These are phyloP conservation scores for Crax fasciolata DNA, from an alignment of 2,797 vertebrate species.

Conservation along the genomic window DNA sequence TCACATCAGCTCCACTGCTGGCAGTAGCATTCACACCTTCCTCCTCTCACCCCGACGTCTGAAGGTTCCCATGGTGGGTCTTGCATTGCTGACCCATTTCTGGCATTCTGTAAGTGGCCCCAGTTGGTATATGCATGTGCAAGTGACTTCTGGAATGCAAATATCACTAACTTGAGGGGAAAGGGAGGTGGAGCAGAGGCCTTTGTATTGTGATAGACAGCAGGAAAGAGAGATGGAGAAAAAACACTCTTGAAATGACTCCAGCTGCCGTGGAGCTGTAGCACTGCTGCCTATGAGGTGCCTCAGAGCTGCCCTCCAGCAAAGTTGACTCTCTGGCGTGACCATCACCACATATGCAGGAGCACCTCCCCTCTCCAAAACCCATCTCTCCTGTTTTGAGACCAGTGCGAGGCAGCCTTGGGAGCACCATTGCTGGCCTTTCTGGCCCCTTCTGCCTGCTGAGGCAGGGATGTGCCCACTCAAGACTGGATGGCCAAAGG, in stretches of 20 bases:
- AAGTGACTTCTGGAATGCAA: background rate
- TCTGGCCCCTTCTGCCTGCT: too few relatives aligned
- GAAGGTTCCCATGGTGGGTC: background rate
- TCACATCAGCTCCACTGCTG: background rate
- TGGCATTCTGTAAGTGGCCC: background rate
- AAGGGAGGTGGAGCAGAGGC: background rate
- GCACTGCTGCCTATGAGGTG: rapidly evolving
- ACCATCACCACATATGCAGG: too few relatives aligned
- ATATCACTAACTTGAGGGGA: rapidly evolving
- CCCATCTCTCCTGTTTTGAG: background rate
- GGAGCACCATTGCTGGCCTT: too few relatives aligned
- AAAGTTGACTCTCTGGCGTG: background rate
- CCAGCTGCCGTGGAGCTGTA: background rate
- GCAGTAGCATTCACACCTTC: rapidly evolving
- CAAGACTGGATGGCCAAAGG: background rate
- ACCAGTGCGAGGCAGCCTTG: too few relatives aligned
- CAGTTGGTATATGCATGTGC: rapidly evolving
- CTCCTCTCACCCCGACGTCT: background rate
- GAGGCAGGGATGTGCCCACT: too few relatives aligned
- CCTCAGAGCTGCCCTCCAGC: background rate
- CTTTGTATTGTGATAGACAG: background rate
- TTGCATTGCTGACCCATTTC: background rate
- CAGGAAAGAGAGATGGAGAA: background rate
- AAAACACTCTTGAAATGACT: background rate
- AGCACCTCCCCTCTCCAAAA: too few relatives aligned